Evolutionary conservation across 2,888 invertebrate species (phyloP), one percentile per base, ranked within the genome.

Genomic region (Hypsopygia costalis): DNA sequence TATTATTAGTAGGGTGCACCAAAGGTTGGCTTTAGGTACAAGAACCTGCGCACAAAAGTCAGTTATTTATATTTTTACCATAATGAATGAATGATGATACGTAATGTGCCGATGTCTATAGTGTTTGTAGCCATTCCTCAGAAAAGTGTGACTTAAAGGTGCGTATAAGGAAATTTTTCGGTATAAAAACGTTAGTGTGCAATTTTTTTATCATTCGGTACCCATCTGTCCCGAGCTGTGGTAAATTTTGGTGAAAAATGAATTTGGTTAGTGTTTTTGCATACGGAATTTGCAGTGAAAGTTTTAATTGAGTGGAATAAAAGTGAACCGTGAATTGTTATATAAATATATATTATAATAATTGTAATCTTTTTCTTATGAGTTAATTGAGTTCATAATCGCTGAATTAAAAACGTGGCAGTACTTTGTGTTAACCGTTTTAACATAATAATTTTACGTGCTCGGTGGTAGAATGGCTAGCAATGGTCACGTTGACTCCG

Each of bases 111-210:
- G 1, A 64, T 56, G 58, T 78, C 42, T 58, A 36, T 8, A 68
- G 27, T 55, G 4, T 47, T 1, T 0, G 47, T 39, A 16, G 50
- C 49, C 20, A 10, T 43, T 48, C 43, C 38, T 45, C 45, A 59
- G 51, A 56, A 36, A 47, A 51, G 55, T 69, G 65, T 65, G 67
- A 72, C 60, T 70, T 63, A 62, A 54, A 53, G 42, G 46, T 51
- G 59, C 62, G 63, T 62, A 61, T 56, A 62, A 65, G 59, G 58
- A 66, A 68, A 69, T 55, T 57, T 61, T 66, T 65, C 51, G 62
- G 60, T 81, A 83, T 83, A 83, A 75, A 85, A 76, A 78, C 71
- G 60, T 48, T 54, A 48, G 53, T 52, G 61, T 69, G 71, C 72
- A 73, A 76, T 70, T 64, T 58, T 53, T 52, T 52, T 54, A 52